A percentile compares a stretch with the other conserved stretches of the same genome.
Conservation (phyloP, 2,113 vertebrate genomes). For the Thunnus thynnus region DNA sequence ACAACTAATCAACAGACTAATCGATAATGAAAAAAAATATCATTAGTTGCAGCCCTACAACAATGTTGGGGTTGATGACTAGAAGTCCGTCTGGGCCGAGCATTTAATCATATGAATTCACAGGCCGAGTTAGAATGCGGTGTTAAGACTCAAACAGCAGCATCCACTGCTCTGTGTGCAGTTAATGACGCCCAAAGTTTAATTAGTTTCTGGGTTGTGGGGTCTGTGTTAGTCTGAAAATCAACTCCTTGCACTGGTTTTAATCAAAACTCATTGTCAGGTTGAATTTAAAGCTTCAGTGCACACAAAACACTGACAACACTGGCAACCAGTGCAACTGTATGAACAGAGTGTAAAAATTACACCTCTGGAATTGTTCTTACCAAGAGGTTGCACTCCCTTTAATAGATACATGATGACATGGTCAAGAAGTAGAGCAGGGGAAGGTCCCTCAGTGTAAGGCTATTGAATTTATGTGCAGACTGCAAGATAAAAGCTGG, state of each 20-base stretch:
- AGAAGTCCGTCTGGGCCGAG: no score
- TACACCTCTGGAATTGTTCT: not conserved
- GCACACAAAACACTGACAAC: not conserved
- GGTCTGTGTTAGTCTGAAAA: slow-evolving; percentile 11
- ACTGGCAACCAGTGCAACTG: not conserved
- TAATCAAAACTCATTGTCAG: not conserved
- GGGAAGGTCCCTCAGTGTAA: not conserved
- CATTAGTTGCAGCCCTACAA: no score
- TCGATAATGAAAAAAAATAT: no score
- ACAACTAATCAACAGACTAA: no score
- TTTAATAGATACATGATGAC: not conserved
- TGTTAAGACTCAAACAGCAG: not conserved
- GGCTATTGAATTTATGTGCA: not conserved
- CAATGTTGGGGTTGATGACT: no score
- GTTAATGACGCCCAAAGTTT: slow-evolving; percentile 1
- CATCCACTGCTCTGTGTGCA: not conserved
- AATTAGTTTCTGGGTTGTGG: slow-evolving; percentile 12
- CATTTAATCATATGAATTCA: not conserved
- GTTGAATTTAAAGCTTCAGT: not conserved
- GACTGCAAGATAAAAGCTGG: not conserved
- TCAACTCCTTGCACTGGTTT: not conserved
- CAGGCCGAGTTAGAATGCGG: not conserved
- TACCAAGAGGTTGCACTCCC: not conserved
- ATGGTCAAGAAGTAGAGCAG: not conserved
- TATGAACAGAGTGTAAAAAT: slow-evolving; percentile 1